phyloP scores from a whole-genome alignment of 1,140 invertebrate species.

The Carcinoscorpius rotundicauda region DNA sequence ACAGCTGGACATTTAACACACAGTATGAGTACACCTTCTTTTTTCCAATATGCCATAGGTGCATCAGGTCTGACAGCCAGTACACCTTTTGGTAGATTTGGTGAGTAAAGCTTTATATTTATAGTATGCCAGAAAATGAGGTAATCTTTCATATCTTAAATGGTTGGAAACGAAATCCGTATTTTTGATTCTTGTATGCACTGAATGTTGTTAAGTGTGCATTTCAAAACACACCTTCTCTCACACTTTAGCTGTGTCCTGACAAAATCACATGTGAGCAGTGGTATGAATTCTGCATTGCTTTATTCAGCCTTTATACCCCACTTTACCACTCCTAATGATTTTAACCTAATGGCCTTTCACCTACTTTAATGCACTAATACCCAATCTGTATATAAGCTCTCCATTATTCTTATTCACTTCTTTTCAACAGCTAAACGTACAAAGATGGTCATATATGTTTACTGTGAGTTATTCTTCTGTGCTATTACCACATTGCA shows the following conservation, averaged over 20 bases:
- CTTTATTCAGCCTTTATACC: no score
- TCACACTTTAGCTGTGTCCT: background rate
- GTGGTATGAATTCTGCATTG: slow-evolving; percentile 13
- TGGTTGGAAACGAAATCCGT: background rate
- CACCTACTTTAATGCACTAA: no score
- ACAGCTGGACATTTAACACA: slow-evolving; percentile 16
- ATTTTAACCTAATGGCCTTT: no score
- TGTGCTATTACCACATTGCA: no score
- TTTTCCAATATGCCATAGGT: slow-evolving; percentile 15
- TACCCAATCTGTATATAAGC: no score
- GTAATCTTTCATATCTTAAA: background rate
- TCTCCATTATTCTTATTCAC: no score
- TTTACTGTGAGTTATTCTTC: no score
- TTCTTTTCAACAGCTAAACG: no score
- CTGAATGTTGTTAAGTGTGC: background rate
- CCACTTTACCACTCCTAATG: no score
- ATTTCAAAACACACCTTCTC: background rate
- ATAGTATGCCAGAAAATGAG: slow-evolving; percentile 1
- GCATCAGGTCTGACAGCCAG: slow-evolving; percentile 9
- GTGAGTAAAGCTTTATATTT: background rate
- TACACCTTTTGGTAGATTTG: slow-evolving; percentile 19
- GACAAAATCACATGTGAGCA: slow-evolving; percentile 8
- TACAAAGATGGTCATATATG: no score
- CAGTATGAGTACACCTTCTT: slow-evolving; percentile 24
- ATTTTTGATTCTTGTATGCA: background rate